These are phyloP conservation scores for Paradoxurus hermaphroditus DNA, from an alignment of 2,113 vertebrate species.

Conservation along the genomic window DNA sequence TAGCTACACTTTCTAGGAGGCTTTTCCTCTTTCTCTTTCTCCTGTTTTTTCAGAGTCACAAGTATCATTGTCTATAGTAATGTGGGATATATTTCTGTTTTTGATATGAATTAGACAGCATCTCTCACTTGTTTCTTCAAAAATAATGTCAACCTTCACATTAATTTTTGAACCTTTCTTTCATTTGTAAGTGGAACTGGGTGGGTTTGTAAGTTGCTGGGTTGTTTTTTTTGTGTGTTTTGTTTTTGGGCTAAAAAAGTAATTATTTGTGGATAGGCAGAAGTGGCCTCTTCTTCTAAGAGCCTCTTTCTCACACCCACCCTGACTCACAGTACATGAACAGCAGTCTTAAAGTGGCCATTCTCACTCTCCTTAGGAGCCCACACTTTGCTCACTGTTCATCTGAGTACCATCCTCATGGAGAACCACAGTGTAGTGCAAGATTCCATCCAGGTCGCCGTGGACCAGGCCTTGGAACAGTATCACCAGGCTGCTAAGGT, in stretches of 20 bases:
- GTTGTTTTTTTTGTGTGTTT: neutral
- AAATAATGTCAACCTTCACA: slow-evolving; percentile 12
- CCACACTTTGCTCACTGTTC: slow-evolving; percentile 51
- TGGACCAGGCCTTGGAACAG: slow-evolving; percentile 61
- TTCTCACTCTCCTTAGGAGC: slow-evolving; percentile 58
- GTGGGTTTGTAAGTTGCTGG: neutral
- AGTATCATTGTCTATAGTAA: neutral
- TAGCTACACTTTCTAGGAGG: neutral
- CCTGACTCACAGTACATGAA: neutral
- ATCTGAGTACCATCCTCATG: slow-evolving; percentile 66
- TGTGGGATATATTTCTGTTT: neutral
- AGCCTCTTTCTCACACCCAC: neutral
- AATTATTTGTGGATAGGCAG: neutral
- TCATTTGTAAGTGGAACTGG: slow-evolving; percentile 1
- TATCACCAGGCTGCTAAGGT: slow-evolving; percentile 58
- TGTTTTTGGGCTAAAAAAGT: neutral
- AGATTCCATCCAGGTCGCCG: slow-evolving; percentile 20
- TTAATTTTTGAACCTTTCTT: slow-evolving; percentile 40
- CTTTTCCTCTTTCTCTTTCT: neutral
- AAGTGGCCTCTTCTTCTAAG: neutral
- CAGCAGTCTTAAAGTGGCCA: neutral
- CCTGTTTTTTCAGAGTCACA: neutral
- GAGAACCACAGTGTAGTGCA: slow-evolving; percentile 60
- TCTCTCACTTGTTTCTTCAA: neutral
- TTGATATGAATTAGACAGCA: neutral